Evolutionary conservation across 2,888 invertebrate genomes (phyloP).

Genomic region (Cataglyphis rosenhaueri): DNA sequence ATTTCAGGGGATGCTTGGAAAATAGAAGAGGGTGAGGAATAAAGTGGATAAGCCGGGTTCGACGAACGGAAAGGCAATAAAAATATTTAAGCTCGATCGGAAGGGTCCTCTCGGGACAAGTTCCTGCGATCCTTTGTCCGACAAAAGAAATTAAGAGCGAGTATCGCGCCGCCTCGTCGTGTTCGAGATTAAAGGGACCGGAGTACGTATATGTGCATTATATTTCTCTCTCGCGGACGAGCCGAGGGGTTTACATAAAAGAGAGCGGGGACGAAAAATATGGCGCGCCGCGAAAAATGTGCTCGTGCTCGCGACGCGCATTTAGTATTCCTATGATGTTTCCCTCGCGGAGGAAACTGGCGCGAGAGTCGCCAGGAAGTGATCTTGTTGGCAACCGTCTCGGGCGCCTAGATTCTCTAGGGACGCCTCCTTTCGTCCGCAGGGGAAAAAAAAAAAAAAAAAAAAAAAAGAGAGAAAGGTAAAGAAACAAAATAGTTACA

Average conservation of each 20-base stretch:
- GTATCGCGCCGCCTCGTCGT: not conserved
- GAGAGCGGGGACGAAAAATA: constrained; percentile 29
- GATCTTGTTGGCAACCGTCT: constrained; percentile 39
- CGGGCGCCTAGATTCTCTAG: constrained; percentile 17
- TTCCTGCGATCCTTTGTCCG: not conserved
- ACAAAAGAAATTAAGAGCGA: constrained; percentile 31
- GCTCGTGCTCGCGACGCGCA: constrained; percentile 30
- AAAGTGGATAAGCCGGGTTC: constrained; percentile 36
- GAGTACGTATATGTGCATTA: not conserved
- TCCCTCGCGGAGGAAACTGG: not conserved
- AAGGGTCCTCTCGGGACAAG: not conserved
- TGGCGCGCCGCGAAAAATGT: constrained; percentile 38
- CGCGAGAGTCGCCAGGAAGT: constrained; percentile 28
- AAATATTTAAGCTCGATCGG: constrained; percentile 49
- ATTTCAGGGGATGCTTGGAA: constrained; percentile 15
- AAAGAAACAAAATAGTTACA: not conserved
- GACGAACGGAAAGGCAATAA: constrained; percentile 16
- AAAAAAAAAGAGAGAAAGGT: not conserved
- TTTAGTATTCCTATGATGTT: constrained; percentile 45
- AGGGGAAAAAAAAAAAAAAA: not conserved
- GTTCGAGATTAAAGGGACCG: constrained; percentile 3
- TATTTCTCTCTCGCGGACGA: not conserved
- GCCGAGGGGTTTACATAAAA: not conserved
- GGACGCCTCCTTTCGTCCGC: not conserved
- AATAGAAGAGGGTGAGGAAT: not conserved